A percentile compares a stretch with the other conserved stretches of the same genome.
These are phyloP conservation scores for Diacarnus erythraeanus DNA, from an alignment of 37 sponge, comb jelly and placozoan species.

Conservation along the genomic window DNA sequence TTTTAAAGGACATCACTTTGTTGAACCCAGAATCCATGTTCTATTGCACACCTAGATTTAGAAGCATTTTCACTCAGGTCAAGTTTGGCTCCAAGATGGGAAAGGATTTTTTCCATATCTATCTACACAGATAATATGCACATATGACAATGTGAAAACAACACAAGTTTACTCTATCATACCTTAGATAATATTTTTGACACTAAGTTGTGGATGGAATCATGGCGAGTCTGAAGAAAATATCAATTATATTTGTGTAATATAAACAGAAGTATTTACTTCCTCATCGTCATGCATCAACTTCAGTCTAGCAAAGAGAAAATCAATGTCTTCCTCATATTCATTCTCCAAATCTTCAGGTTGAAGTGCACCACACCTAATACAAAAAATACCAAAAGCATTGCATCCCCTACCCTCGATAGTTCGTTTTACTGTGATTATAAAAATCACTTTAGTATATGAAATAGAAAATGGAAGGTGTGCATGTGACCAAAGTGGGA, in stretches of 20 bases:
- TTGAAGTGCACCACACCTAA: constrained; percentile 27
- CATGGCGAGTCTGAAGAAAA: background rate
- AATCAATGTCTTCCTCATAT: constrained; percentile 43
- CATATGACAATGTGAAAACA: background rate
- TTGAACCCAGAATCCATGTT: too few relatives aligned
- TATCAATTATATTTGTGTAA: too few relatives aligned
- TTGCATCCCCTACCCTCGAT: background rate
- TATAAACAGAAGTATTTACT: constrained; percentile 18
- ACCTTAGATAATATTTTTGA: constrained; percentile 44
- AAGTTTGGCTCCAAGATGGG: constrained; percentile 58
- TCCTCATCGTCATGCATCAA: constrained; percentile 20
- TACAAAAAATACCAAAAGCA: background rate
- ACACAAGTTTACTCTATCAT: background rate
- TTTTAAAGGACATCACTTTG: too few relatives aligned
- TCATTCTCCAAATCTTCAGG: constrained; percentile 35
- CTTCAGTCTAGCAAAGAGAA: constrained; percentile 48
- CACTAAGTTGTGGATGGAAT: constrained; percentile 9
- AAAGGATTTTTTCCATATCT: constrained; percentile 39
- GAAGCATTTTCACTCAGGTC: constrained; percentile 48
- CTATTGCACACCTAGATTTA: background rate
- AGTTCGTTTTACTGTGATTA: too few relatives aligned
- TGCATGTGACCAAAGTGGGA: too few relatives aligned
- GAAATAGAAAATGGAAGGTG: too few relatives aligned
- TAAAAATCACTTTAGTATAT: too few relatives aligned
- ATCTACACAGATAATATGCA: constrained; percentile 35